Evolutionary conservation across 1,140 invertebrate genomes (phyloP), one percentile per base, ranked within the genome.

Genomic region (Agraylea sexmaculata): DNA sequence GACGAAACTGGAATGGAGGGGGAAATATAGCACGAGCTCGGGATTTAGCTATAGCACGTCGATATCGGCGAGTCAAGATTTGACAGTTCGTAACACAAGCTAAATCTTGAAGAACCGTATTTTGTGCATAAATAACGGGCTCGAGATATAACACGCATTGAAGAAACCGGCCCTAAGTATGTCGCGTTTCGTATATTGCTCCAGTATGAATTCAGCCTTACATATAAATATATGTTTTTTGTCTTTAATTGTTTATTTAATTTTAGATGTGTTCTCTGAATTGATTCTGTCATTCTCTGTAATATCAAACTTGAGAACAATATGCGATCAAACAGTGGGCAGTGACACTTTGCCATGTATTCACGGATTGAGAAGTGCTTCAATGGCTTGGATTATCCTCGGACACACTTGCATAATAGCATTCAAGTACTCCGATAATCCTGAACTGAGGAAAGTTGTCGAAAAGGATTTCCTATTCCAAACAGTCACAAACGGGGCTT

Each of bases 381-480:
- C 85, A 47, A 91, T 92, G 85, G 77, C 77, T 5, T 93, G 90
- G 90, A 85, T 94, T 1, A 86, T 95, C 30, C 71, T 92, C 2
- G 89, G 87, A 0, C 89, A 95, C 58, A 85, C 86, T 0, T 90
- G 78, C 63, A 84, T 84, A 55, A 74, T 82, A 34, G 76, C 77
- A 2, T 87, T 87, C 57, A 87, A 86, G 64, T 87, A 85, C 54
- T 82, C 84, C 1, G 83, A 87, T 55, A 87, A 87, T 56, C 84
- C 82, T 59, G 80, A 82, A 31, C 75, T 83, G 46, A 65, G 83
- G 33, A 80, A 75, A 46, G 68, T 85, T 17, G 73, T 85, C 10
- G 82, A 87, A 55, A 79, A 81, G 53, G 77, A 81, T 49, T 79
- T 87, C 58, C 68, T 81, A 42, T 87, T 87, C 54, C 83, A 88